Base-by-base conservation (phyloP, 2,797 vertebrate species). In the Borostomias antarcticus region DNA sequence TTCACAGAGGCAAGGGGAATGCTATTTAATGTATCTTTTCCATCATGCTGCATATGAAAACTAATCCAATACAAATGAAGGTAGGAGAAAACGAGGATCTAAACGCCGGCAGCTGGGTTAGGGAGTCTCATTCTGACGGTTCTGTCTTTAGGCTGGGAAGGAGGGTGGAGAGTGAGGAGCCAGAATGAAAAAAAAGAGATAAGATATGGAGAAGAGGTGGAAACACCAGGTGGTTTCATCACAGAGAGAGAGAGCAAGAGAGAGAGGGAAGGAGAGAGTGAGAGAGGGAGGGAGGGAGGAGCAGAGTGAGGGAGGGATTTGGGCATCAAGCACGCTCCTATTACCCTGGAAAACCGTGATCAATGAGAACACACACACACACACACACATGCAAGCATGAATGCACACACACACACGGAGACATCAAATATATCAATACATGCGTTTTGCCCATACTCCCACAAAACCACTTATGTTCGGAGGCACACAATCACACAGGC, bases 311-410 rank as follows among this genome's bases (percentile, higher is more conserved):
- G 28, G 29, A 50, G 59, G 47, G 89, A 93, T 95, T 94, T 85
- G 77, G 86, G 82, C 94, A 95, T 93, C 93, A 94, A 93, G 94
- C 95, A 94, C 91, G 90, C 91, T 90, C 92, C 92, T 90, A 91
- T 94, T 94, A 93, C 69, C 56, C 69, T 64, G 78, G 66, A 83
- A 83, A 94, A 94, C 93, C 93, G 91, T 94, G 94, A 98, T 98
- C 96, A 97, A 97, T 96, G 94, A 62, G 91, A 82, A 90, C 71
- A 72, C 72, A 70, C 60, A 74, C 61, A 66, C 63, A 59, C 66
- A 76, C 65, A 74, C 57, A 65, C 45, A 65, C n/a, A 29, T 40
- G 53, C 62, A 73, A 54, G 68, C 50, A 75, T 52, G 63, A 1
- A 58, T 4, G 28, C 63, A 59, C 66, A 76, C 66, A 74, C 58